Base-by-base conservation (phyloP, 2,888 invertebrate genomes). In the Nemotelus pantherinus region DNA sequence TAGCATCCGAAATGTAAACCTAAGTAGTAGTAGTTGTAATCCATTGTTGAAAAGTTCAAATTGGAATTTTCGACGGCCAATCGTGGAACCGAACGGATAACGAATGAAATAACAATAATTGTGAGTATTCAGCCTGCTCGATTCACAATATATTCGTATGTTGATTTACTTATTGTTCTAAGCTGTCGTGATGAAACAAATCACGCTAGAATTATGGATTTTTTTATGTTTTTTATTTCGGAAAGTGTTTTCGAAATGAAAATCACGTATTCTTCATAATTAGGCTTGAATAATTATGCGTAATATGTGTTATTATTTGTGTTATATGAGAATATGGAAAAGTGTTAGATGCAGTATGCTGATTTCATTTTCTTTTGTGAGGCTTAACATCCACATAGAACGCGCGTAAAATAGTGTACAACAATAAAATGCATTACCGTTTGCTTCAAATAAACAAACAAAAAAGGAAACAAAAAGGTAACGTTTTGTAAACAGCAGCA, bases 61-160 rank as follows among this genome's bases (percentile, higher is more conserved):
- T 78, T 76, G 78, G 78, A 78, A 78, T 81, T 83, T 85, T 82
- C 84, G 85, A 68, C 83, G 85, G 70, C 85, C 86, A 72, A 86
- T 87, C 80, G 85, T 87, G 65, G 87, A 87, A 82, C 87, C 87
- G 55, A 87, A 87, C 80, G 87, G 87, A 81, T 87, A 84, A 53
- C 53, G 48, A 9, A 2, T 25, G 25, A 25, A 25, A 25, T 25
- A 25, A 25, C 25, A 25, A 25, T 25, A 25, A 25, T 25, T 25
- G 25, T 25, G 25, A 25, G 25, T 25, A 25, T 25, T 25, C 25
- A 25, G 25, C 25, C 25, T 25, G 25, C 25, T 25, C 25, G 25
- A 25, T 25, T 25, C 25, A 25, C 25, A 25, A 25, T 25, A 25
- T 25, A 25, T 25, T 25, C 25, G 25, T 25, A 25, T 25, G 25